These are phyloP conservation scores for Hyperopisus bebe DNA, from an alignment of 2,113 vertebrate genomes.

Conservation along the genomic window DNA sequence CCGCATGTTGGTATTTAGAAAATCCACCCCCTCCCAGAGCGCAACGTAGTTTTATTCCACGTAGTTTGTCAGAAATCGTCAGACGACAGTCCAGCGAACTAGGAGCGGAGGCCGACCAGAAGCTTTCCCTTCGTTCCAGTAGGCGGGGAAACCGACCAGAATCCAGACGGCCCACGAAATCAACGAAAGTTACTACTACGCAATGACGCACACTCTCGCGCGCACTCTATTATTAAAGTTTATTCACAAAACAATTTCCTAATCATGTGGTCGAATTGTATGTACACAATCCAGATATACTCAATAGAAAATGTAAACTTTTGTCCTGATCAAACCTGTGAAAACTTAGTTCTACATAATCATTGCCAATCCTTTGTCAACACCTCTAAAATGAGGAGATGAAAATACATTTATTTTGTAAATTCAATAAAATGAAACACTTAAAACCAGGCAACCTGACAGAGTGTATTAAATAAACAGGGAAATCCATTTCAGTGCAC, in stretches of 20 bases:
- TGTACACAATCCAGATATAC: not conserved
- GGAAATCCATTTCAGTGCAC: not conserved
- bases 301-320: not conserved
- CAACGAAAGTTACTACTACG: not conserved
- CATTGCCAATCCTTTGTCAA: not conserved
- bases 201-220: not conserved
- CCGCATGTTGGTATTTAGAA: not conserved
- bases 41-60: slow-evolving; percentile 11
- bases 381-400: not conserved
- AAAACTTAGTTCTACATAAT: not conserved
- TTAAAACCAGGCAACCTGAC: not conserved
- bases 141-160: not conserved
- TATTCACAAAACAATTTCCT: not conserved
- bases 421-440: not conserved
- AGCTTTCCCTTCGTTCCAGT: not conserved
- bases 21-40: not conserved
- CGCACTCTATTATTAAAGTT: not conserved
- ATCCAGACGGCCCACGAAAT: not conserved
- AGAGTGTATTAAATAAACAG: not conserved
- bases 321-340: not conserved
- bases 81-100: not conserved
- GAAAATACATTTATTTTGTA: not conserved
- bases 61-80: slow-evolving; percentile 12
- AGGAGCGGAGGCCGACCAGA: not conserved
- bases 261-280: not conserved